Evolutionary conservation across 2,797 vertebrate genomes (phyloP).

Genomic region (Coccyzus lansbergi): DNA sequence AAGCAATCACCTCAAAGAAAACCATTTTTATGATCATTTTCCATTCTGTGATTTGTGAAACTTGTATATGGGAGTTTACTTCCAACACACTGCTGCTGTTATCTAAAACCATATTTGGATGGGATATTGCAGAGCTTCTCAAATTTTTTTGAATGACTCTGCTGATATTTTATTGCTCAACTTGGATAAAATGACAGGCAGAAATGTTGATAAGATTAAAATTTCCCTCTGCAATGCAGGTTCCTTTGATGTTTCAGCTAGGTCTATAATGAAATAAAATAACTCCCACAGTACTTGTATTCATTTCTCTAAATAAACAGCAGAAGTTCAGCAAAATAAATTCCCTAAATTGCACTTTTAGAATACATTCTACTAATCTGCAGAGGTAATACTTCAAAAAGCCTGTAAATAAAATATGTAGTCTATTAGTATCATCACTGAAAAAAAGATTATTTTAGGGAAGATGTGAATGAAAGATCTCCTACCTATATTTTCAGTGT

Average conservation of each 20-base stretch:
- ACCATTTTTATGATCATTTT: slow-evolving; percentile 61
- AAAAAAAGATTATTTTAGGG: slow-evolving; percentile 29
- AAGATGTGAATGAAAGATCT: slow-evolving; percentile 31
- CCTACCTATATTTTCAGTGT: background rate
- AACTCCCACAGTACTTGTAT: slow-evolving; percentile 52
- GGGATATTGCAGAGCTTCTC: slow-evolving; percentile 65
- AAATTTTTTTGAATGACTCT: slow-evolving; percentile 65
- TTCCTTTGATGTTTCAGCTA: slow-evolving; percentile 50
- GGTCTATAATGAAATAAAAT: slow-evolving; percentile 51
- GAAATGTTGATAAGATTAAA: slow-evolving; percentile 70
- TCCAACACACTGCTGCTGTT: slow-evolving; percentile 45
- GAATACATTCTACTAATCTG: slow-evolving; percentile 49
- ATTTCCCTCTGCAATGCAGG: slow-evolving; percentile 54
- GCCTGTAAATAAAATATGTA: slow-evolving; percentile 19
- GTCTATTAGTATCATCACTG: slow-evolving; percentile 23
- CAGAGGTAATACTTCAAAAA: slow-evolving; percentile 43
- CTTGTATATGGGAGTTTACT: slow-evolving; percentile 49
- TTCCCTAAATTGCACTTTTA: slow-evolving; percentile 52
- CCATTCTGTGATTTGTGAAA: slow-evolving; percentile 62
- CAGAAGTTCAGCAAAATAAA: slow-evolving; percentile 53
- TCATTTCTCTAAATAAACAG: slow-evolving; percentile 56
- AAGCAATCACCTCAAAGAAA: slow-evolving; percentile 51
- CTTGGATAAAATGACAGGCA: slow-evolving; percentile 67
- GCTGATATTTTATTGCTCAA: slow-evolving; percentile 51
- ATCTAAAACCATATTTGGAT: slow-evolving; percentile 71